Percentiles rank a stretch among this genome's conserved stretches.
Conservation (phyloP, 2,113 vertebrate genomes). For the Onychorhynchus coronatus region DNA sequence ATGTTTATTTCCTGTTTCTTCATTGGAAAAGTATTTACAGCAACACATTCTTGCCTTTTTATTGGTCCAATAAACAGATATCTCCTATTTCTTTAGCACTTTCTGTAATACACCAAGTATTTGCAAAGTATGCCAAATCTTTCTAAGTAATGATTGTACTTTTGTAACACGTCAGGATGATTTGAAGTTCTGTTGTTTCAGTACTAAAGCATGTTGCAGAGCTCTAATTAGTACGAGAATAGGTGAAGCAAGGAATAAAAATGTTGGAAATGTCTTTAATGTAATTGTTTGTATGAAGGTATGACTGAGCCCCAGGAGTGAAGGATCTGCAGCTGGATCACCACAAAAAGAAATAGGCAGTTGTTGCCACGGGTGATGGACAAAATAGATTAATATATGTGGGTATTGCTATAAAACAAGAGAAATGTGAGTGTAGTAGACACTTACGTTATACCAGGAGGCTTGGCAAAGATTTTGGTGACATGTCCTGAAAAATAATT, state of each 20-base stretch:
- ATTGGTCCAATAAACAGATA: neutral
- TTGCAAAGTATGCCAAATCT: neutral
- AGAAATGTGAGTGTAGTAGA: neutral
- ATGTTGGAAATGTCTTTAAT: neutral
- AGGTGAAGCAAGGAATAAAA: neutral
- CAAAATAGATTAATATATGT: neutral
- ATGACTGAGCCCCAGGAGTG: neutral
- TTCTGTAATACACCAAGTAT: neutral
- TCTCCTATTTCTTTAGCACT: neutral
- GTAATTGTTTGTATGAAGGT: neutral
- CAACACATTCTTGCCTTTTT: neutral
- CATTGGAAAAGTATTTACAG: neutral
- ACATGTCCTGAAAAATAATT: neutral
- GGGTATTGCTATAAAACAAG: neutral
- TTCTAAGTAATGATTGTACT: neutral
- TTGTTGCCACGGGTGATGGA: neutral
- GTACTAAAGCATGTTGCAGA: neutral
- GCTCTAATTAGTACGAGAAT: neutral
- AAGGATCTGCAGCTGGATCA: neutral
- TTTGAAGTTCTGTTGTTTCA: neutral
- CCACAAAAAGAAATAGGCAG: neutral
- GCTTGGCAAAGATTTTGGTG: neutral
- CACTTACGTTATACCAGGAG: neutral
- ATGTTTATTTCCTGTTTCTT: neutral
- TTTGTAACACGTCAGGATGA: neutral